Evolutionary conservation across 23 tunicate genomes (phyloP).

Genomic region (Styela plicata): DNA sequence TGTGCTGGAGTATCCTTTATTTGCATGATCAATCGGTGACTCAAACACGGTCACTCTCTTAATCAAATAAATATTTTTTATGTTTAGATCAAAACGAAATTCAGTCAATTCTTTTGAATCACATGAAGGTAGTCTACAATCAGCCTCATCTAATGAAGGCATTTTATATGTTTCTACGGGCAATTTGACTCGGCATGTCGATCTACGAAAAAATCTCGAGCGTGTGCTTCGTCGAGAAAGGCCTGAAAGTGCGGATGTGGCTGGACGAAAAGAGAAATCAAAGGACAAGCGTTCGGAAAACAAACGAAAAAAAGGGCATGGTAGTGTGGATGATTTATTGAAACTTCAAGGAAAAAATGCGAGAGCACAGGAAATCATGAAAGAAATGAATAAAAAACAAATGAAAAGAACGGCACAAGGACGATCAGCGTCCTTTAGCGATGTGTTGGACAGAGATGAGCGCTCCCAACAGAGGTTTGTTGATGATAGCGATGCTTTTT

Average conservation of each 20-base stretch:
- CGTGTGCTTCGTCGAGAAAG: not conserved
- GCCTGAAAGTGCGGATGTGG: not conserved
- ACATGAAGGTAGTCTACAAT: not conserved
- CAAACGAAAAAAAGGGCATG: not conserved
- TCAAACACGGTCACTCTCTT: no score
- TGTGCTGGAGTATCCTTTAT: no score
- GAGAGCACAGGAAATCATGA: not conserved
- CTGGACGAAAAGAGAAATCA: not conserved
- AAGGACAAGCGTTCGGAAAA: not conserved
- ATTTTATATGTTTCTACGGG: conserved; percentile 10
- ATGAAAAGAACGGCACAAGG: not conserved
- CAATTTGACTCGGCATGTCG: not conserved
- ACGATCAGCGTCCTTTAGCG: not conserved
- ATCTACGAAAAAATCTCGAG: conserved; percentile 19
- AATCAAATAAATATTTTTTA: no score
- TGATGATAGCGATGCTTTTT: no score
- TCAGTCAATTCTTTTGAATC: not conserved
- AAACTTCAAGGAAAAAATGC: conserved; percentile 3
- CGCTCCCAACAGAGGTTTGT: no score
- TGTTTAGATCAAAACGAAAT: conserved; percentile 4
- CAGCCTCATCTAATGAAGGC: conserved; percentile 29
- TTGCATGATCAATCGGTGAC: no score
- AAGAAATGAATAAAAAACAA: not conserved
- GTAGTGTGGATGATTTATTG: not conserved
- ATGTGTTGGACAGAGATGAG: not conserved